Evolutionary conservation across 2,888 invertebrate species (phyloP).

Genomic region (Hyppa rectilinea): DNA sequence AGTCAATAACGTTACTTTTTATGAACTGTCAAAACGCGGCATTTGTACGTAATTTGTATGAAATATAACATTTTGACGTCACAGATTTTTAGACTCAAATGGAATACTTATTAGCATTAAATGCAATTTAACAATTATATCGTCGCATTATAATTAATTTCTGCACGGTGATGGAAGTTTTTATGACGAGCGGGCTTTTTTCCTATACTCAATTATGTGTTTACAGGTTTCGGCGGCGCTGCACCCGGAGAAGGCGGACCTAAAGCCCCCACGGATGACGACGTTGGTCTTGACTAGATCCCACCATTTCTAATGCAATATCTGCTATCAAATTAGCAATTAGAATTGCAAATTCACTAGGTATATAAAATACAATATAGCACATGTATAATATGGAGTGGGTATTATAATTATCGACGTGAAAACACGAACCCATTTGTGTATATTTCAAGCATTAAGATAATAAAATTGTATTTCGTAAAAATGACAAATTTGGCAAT

Average conservation of each 20-base stretch:
- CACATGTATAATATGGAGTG: slow-evolving; percentile 56
- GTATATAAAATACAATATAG: slow-evolving; percentile 41
- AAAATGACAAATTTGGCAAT: slow-evolving; percentile 9
- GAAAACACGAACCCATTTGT: slow-evolving; percentile 46
- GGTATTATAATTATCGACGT: slow-evolving; percentile 54
- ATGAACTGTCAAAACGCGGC: no score
- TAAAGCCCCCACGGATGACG: slow-evolving; percentile 89
- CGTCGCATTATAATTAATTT: no score
- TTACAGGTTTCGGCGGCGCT: slow-evolving; percentile 77
- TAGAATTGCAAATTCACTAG: slow-evolving; percentile 53
- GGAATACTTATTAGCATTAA: no score
- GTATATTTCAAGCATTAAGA: slow-evolving; percentile 39
- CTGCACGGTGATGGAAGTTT: no score
- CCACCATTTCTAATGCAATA: slow-evolving; percentile 43
- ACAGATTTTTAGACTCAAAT: no score
- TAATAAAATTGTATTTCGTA: slow-evolving; percentile 23
- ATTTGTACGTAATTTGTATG: no score
- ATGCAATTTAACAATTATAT: no score
- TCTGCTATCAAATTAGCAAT: slow-evolving; percentile 54
- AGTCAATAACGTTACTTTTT: no score
- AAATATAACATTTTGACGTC: no score
- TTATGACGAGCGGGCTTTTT: no score
- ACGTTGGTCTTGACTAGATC: slow-evolving; percentile 92
- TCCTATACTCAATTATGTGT: no score
- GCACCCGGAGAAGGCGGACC: slow-evolving; percentile 73